Evolutionary conservation across 2,797 vertebrate genomes (phyloP), one percentile per base, ranked within the genome.

Genomic region (Clarias platycephalus): DNA sequence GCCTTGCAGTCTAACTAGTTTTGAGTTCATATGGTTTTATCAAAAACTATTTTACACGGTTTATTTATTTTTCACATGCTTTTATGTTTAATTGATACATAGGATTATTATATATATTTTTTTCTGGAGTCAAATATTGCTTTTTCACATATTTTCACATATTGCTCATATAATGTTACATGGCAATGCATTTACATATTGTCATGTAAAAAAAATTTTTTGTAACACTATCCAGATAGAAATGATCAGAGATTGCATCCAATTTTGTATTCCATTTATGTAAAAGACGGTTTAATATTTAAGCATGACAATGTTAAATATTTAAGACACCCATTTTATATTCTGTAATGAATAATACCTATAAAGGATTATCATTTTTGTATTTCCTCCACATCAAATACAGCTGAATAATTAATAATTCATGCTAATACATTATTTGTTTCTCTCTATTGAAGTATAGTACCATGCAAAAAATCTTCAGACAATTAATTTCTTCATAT

Each of bases 381-480:
- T 28, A 49, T 28, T 80, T 44, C 49, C 34, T 64, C 5, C 60
- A 79, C 18, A 6, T 79, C 58, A 28, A 64, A 64, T 80, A 64
- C 37, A 63, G 26, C 2, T 26, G 2, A 49, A 49, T 49, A 49
- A 63, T 79, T 64, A 79, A 79, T 80, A 80, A 80, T 80, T 80
- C n/a, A 80, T 28, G 37, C 24, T 44, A 80, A 80, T 26, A 20
- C 26, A 26, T 44, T 49, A 8, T 28, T 64, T 8, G 5, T 40
- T 78, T 78, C 31, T 34, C 57, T 34, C 55, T 34, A 22, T 58
- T 60, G 12, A 40, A 31, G 22, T 34, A 34, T 20, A 24, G 44
- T 49, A 49, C 44, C 44, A 49, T 49, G 44, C 44, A 49, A 49
- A 49, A 49, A 49, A 13, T 49, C 44, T 49, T 49, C 9, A 49